These are phyloP conservation scores for Charina bottae DNA, from an alignment of 2,113 vertebrate genomes.

Conservation along the genomic window DNA sequence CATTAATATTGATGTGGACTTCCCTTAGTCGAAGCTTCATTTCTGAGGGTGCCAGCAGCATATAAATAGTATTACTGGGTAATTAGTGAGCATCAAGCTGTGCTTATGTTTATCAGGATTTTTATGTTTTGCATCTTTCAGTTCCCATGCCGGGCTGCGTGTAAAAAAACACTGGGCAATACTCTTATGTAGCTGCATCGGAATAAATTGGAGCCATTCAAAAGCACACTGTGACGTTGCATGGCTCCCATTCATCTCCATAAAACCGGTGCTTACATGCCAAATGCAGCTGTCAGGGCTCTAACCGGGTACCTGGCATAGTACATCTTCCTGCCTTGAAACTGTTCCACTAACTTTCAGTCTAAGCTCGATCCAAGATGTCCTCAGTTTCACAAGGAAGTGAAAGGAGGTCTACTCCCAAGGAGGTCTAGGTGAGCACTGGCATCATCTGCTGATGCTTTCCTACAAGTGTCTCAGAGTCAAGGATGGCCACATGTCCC, in stretches of 20 bases:
- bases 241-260: neutral
- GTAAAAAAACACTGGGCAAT: neutral
- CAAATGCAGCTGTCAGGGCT: neutral
- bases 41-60: constrained; percentile 61
- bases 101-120: constrained; percentile 55
- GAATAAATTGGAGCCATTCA: neutral
- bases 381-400: neutral
- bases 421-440: neutral
- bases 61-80: constrained; percentile 62
- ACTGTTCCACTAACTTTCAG: neutral
- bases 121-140: constrained; percentile 43
- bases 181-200: neutral
- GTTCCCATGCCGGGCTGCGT: neutral
- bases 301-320: neutral
- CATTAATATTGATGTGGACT: constrained; percentile 73
- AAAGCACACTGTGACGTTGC: neutral
- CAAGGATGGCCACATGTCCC: neutral
- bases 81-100: constrained; percentile 72
- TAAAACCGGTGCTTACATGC: neutral
- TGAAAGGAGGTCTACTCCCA: neutral
- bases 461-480: neutral
- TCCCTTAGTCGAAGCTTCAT: constrained; percentile 54
- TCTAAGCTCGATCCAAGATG: neutral
- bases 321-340: no score
- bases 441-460: neutral